These are phyloP conservation scores for Hydrolagus affinis DNA, from an alignment of 2,113 vertebrate genomes.

Conservation along the genomic window DNA sequence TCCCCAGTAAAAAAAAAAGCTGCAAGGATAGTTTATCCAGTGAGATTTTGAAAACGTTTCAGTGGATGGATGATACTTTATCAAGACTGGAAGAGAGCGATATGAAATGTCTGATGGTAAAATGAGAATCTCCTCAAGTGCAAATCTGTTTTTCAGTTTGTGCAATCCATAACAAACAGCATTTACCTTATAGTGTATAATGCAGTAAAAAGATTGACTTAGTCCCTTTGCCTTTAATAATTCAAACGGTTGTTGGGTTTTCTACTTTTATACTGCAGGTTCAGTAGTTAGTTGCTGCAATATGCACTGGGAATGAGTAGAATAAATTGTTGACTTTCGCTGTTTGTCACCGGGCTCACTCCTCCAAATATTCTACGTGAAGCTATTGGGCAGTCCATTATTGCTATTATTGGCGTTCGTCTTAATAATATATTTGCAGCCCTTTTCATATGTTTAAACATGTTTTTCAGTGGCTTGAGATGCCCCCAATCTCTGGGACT, in stretches of 20 bases:
- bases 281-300: too few species aligned
- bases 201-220: not conserved
- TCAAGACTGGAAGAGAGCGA: not conserved
- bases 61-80: not conserved
- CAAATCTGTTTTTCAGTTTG: not conserved
- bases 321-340: too few species aligned
- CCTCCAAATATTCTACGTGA: too few species aligned
- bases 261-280: too few species aligned
- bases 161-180: not conserved
- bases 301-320: too few species aligned
- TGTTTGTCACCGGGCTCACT: too few species aligned
- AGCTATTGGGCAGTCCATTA: too few species aligned
- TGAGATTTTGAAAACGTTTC: not conserved
- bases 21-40: not conserved
- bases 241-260: not conserved
- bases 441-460: too few species aligned
- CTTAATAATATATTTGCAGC: too few species aligned
- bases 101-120: not conserved
- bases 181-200: not conserved
- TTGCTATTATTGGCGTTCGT: too few species aligned
- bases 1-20: not conserved
- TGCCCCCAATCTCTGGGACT: too few species aligned
- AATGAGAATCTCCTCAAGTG: not conserved
- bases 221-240: not conserved
- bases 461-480: too few species aligned